Evolutionary conservation across 2,797 vertebrate species (phyloP), one percentile per base, ranked within the genome.

Genomic region (Erpetoichthys calabaricus): DNA sequence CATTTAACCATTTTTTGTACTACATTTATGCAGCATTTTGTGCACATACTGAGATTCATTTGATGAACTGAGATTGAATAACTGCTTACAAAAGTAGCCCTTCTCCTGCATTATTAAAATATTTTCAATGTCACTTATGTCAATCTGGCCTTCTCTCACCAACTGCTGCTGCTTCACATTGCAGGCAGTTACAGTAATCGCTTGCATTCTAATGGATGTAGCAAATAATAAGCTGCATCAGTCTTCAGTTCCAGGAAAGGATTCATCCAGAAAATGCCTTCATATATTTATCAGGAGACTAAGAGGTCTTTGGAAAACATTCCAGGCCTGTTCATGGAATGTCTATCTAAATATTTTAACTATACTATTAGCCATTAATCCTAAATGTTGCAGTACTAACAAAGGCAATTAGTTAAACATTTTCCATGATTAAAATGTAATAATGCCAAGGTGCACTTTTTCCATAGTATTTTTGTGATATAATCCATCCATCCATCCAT

Each of bases 161-260:
- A 9, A 9, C 42, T 9, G 51, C 8, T 1, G 4, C 44, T 45
- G n/a, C 42, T 45, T 5, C 25, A 7, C 6, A 44, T 45, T 42
- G 45, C 45, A 54, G 46, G 10, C 43, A 46, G 58, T 53, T 7
- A 47, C 45, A 25, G 7, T 46, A 54, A 59, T 6, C 41, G 52
- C 45, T 52, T 41, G 45, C 8, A n/a, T 53, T 44, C 53, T n/a
- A 43, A 57, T 45, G 51, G n/a, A 57, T 47, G 43, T 44, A 7
- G 47, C 45, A 52, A 2, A 41, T 4, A 60, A 43, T 55, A 45
- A 51, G 44, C 52, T 42, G 6, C 52, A 43, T 52, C 57, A n/a
- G 51, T 59, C 44, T n/a, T 49, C 47, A 25, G 52, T 68, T 67
- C 56, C 60, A 56, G 50, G 57, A 67, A 66, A 50, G 51, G 51